A percentile compares a stretch with the other conserved stretches of the same genome.
Evolutionary conservation across 2,797 vertebrate species (phyloP).

Genomic region (Sorex maritimensis): DNA sequence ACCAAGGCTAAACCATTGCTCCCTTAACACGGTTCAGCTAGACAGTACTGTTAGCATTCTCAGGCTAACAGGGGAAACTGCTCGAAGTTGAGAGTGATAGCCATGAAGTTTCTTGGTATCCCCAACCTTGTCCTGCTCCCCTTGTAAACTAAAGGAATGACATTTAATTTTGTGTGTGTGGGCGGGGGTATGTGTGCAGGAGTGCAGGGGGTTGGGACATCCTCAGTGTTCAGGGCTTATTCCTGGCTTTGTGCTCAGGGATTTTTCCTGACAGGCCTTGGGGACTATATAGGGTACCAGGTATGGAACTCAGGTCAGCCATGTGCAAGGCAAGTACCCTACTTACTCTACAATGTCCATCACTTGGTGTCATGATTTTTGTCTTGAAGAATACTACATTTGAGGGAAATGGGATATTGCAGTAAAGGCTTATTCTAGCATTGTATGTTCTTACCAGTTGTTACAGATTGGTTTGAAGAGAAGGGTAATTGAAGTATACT

Average conservation of each 20-base stretch:
- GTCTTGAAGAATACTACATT: constrained; percentile 7
- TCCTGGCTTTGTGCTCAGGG: too few species aligned
- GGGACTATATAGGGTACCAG: background rate
- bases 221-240: too few species aligned
- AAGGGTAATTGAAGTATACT: background rate
- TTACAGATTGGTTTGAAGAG: background rate
- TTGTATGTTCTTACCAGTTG: background rate
- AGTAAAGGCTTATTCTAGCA: background rate
- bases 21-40: background rate
- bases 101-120: background rate
- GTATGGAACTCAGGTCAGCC: background rate
- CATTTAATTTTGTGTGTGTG: too few species aligned
- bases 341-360: background rate
- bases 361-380: background rate
- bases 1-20: background rate
- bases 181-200: too few species aligned
- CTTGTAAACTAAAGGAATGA: background rate
- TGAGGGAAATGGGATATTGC: background rate
- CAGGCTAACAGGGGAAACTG: background rate
- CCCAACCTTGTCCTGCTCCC: background rate
- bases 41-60: background rate
- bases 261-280: too few species aligned
- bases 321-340: background rate
- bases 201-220: too few species aligned
- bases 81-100: constrained; percentile 16